Conservation (phyloP, 2,888 invertebrate species). For the Emmelina monodactyla region DNA sequence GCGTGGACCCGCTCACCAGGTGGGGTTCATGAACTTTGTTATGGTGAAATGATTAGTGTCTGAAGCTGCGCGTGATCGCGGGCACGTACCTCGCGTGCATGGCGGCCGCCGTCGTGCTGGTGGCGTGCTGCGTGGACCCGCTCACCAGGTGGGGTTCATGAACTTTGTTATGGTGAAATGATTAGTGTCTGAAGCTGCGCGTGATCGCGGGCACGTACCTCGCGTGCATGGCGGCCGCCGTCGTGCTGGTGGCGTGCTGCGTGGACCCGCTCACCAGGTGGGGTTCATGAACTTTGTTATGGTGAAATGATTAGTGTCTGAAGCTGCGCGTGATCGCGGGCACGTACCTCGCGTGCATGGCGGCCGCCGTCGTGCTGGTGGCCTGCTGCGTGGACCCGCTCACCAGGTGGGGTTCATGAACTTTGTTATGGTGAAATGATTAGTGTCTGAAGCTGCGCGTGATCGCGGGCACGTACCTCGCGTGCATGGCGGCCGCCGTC, state of each 20-base stretch:
- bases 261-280: conserved; percentile 84
- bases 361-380: conserved; percentile 76
- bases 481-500: conserved; percentile 79
- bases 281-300: no score
- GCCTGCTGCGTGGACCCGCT: conserved; percentile 83
- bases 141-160: conserved; percentile 77
- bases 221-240: conserved; percentile 78
- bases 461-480: conserved; percentile 82
- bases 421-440: no score
- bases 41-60: no score
- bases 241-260: conserved; percentile 76
- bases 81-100: conserved; percentile 86
- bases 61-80: conserved; percentile 79
- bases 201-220: conserved; percentile 83
- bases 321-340: conserved; percentile 82
- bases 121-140: conserved; percentile 82
- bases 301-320: no score
- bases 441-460: conserved; percentile 77
- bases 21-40: no score
- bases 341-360: conserved; percentile 83
- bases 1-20: conserved; percentile 84
- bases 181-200: conserved; percentile 77
- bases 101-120: conserved; percentile 74
- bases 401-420: conserved; percentile 76
- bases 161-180: no score